Conservation (phyloP, 2,797 vertebrate genomes). For the Platyrinchus mystaceus region DNA sequence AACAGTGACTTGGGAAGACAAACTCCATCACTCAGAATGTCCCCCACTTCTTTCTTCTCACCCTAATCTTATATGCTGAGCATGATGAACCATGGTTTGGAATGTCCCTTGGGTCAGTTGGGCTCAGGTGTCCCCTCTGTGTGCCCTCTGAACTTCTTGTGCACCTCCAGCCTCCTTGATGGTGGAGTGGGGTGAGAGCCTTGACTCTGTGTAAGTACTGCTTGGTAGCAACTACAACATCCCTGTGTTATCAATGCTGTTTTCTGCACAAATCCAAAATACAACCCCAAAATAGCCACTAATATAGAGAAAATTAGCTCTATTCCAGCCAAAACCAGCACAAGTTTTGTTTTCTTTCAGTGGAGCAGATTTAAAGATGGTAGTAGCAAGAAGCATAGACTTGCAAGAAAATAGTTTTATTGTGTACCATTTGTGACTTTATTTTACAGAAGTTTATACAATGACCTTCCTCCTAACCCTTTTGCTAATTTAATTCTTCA, state of each 20-base stretch:
- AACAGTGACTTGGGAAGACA: background rate
- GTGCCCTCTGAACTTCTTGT: background rate
- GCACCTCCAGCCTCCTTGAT: background rate
- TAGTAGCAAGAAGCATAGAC: background rate
- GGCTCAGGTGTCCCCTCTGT: background rate
- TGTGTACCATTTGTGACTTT: background rate
- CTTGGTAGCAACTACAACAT: background rate
- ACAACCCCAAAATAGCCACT: background rate
- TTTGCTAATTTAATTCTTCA: background rate
- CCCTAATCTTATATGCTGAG: background rate
- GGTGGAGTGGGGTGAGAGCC: background rate
- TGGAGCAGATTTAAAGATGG: background rate
- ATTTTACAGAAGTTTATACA: background rate
- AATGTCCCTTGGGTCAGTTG: background rate
- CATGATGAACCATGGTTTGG: rapidly evolving
- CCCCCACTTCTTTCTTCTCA: background rate
- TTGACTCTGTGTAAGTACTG: background rate
- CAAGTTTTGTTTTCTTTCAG: background rate
- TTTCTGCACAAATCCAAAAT: background rate
- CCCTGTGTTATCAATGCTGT: background rate
- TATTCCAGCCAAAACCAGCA: background rate
- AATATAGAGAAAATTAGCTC: background rate
- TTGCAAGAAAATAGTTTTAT: background rate
- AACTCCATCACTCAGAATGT: rapidly evolving
- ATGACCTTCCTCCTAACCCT: background rate